These are phyloP conservation scores for Drosophila nebulosa DNA, from an alignment of 1,140 invertebrate genomes.

Conservation along the genomic window DNA sequence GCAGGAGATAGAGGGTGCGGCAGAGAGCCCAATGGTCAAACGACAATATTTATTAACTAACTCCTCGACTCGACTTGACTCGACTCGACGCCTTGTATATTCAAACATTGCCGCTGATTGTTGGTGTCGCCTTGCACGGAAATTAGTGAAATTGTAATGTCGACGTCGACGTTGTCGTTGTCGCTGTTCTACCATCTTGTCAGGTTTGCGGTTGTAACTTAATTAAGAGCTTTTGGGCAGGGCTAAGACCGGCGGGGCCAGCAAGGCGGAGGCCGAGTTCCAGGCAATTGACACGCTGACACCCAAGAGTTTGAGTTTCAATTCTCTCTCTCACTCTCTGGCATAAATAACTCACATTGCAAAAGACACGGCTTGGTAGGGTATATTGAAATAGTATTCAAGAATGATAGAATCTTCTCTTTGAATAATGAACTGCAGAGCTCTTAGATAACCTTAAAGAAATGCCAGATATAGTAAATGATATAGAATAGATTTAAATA, in stretches of 20 bases:
- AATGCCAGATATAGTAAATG: too few species aligned
- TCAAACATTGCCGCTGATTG: conserved; percentile 67
- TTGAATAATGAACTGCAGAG: too few species aligned
- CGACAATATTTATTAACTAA: conserved; percentile 70
- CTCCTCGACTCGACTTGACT: background rate
- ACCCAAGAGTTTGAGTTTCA: conserved; percentile 24
- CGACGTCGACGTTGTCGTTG: conserved; percentile 16
- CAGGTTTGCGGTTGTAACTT: conserved; percentile 54
- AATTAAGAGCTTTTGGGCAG: conserved; percentile 54
- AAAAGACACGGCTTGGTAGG: too few species aligned
- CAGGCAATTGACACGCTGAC: conserved; percentile 73
- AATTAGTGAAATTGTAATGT: conserved; percentile 75
- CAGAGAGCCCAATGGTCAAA: background rate
- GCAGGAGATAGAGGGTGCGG: conserved; percentile 46
- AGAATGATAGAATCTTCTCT: too few species aligned
- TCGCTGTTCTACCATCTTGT: conserved; percentile 5
- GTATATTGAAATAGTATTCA: background rate
- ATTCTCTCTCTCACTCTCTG: conserved; percentile 13
- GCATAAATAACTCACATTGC: conserved; percentile 61
- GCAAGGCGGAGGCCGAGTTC: conserved; percentile 1
- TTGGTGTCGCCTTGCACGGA: conserved; percentile 74
- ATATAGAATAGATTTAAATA: too few species aligned
- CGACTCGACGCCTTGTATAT: conserved; percentile 26
- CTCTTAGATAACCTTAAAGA: too few species aligned
- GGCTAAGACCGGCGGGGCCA: conserved; percentile 35